A percentile compares a stretch with the other conserved stretches of the same genome.
Evolutionary conservation across 30 jellyfish, hydroid and myxozoan genomes (phyloP).

Genomic region (Chironex yamaguchii): DNA sequence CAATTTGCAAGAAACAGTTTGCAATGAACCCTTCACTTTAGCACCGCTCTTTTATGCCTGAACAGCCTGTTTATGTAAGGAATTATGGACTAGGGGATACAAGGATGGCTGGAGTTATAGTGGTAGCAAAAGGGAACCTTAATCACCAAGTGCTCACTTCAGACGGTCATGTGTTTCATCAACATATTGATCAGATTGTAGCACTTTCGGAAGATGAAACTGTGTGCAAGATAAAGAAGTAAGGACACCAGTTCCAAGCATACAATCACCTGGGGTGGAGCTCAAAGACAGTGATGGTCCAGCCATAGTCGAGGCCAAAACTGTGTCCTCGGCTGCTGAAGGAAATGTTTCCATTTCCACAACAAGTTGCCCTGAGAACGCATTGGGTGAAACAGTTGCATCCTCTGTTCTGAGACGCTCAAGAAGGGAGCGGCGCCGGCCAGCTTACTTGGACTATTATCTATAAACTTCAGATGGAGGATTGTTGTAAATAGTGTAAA

Average conservation of each 20-base stretch:
- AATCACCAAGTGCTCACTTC: too few relatives aligned
- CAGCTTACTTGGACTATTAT: background rate
- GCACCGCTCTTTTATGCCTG: too few relatives aligned
- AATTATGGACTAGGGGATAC: too few relatives aligned
- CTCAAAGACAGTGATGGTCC: background rate
- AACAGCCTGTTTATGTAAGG: too few relatives aligned
- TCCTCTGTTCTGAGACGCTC: background rate
- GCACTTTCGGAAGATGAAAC: too few relatives aligned
- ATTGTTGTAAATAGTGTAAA: background rate
- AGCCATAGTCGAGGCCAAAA: background rate
- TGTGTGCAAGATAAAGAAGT: background rate
- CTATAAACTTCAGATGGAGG: background rate
- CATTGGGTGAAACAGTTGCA: background rate
- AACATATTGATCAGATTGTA: too few relatives aligned
- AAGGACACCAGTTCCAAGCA: background rate
- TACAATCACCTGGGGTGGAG: background rate
- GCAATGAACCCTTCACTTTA: too few relatives aligned
- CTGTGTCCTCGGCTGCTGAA: background rate
- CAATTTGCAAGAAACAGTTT: too few relatives aligned
- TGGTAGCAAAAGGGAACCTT: too few relatives aligned
- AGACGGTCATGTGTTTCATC: too few relatives aligned
- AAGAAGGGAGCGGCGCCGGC: background rate
- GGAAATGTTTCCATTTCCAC: background rate
- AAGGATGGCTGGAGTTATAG: too few relatives aligned
- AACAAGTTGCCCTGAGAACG: background rate